Evolutionary conservation across 2,113 vertebrate genomes (phyloP), one percentile per base, ranked within the genome.

Genomic region (Mormyrus lacerda): DNA sequence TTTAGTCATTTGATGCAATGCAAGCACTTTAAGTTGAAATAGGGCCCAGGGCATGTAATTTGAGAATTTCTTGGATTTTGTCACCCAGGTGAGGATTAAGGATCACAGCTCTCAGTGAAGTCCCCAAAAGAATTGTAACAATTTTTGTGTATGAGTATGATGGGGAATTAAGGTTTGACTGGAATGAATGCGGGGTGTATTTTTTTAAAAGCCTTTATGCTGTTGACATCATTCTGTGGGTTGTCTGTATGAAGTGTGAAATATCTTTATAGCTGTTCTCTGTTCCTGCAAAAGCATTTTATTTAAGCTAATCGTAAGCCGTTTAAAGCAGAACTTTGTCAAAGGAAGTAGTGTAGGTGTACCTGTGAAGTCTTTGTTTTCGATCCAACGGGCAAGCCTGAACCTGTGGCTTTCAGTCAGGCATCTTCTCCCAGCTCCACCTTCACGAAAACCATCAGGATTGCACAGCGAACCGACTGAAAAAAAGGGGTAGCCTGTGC

Each of bases 401-500:
- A 76, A 87, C 89, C 61, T 90, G 89, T 55, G 47, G 10, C 9
- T n/a, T 85, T 82, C 17, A 45, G 73, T 84, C 17, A 15, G 24
- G 48, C 84, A n/a, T 82, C 39, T 58, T 84, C 10, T 51, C 85
- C 88, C 45, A 90, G 61, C 92, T 92, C 92, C 93, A 92, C 92
- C 93, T 92, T 92, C 58, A 69, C 13, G 53, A 90, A 90, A 91
- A 91, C 50, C 53, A 90, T 92, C 92, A 27, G 90, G 91, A 92
- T 93, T 89, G 87, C 93, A 93, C 89, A 92, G 89, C 88, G 84
- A 89, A 92, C 91, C 91, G 93, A 93, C 93, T 91, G 82, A 82
- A 91, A 79, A 89, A 90, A 90, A 90, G 90, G 73, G 93, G 89
- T 89, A 92, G 90, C 85, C 92, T 91, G 88, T 89, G 92, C 90